phyloP scores from a whole-genome alignment of 2,888 invertebrate species.

The Eudasyphora cyanicolor region DNA sequence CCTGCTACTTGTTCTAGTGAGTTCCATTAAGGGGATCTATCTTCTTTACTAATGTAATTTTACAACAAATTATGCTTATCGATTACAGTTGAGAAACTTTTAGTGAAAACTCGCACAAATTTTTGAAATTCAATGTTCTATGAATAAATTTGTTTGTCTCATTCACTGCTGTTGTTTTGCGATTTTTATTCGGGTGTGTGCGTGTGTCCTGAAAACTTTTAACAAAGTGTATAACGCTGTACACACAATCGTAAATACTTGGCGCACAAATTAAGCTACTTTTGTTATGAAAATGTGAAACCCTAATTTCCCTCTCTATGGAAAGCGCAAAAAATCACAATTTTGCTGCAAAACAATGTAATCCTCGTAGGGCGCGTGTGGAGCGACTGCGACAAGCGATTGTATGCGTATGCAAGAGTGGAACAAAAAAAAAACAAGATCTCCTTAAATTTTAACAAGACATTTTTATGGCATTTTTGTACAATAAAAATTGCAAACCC shows the following conservation, averaged over 20 bases:
- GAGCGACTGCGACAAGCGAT: no score
- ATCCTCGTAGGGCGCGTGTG: background rate
- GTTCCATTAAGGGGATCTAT: no score
- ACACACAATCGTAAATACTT: background rate
- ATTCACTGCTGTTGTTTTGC: no score
- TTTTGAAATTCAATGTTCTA: background rate
- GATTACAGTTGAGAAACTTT: background rate
- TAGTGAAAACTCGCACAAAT: background rate
- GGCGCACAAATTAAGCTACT: background rate
- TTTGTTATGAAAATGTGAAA: conserved; percentile 1
- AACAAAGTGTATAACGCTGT: background rate
- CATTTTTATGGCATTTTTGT: conserved; percentile 27
- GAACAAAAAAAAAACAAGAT: conserved; percentile 5
- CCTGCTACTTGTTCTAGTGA: no score
- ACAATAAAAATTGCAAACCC: conserved; percentile 39
- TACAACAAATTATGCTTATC: background rate
- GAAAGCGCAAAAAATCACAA: background rate
- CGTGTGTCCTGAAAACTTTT: background rate
- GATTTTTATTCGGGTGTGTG: background rate
- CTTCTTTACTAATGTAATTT: no score
- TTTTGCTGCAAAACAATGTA: background rate
- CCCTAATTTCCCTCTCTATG: background rate
- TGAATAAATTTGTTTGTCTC: background rate
- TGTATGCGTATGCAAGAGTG: background rate
- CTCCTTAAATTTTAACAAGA: conserved; percentile 33